Base-by-base conservation (phyloP, 2,113 vertebrate genomes). In the Seriola quinqueradiata region DNA sequence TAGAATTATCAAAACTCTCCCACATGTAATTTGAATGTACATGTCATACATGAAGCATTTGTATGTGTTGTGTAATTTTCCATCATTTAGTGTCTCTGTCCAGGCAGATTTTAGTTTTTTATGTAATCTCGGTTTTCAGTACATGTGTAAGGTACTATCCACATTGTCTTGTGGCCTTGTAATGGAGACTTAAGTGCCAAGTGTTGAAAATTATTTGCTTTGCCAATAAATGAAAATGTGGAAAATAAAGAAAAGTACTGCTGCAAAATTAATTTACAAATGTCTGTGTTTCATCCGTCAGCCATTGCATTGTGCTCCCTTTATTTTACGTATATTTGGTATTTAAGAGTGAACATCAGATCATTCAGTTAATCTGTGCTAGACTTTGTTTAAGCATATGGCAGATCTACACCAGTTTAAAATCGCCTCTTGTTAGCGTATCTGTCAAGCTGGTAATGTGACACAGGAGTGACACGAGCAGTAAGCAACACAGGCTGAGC, bases 161-260 rank as follows among this genome's bases (percentile, higher is more conserved):
- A 58, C 7, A 9, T 65, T 72, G 70, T 88, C 32, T 12, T 60
- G 83, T 88, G 79, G 92, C 93, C 93, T 94, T 92, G 28, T 52
- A 28, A 40, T 68, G 28, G 50, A 85, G 12, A 84, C 40, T 65
- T 14, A 90, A 92, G 92, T 93, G 92, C 91, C 87, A 69, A 75
- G 50, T 66, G 64, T 82, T 70, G 25, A 14, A 76, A 64, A 74
- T n/a, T 0, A n/a, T 72, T 71, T 68, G 71, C 69, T 86, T 87
- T 89, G 81, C 72, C 84, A 83, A 75, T 65, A 28, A 82, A 81
- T 58, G 36, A 67, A 81, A 76, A 77, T 79, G 32, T 72, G 68
- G 4, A 63, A 90, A 87, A 83, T 86, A 90, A 92, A 91, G 21
- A 54, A 4, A 84, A 68, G 25, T 7, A 8, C 36, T 74, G 23